Conservation (phyloP, 1,140 invertebrate genomes). For the Phymastichus coffea region DNA sequence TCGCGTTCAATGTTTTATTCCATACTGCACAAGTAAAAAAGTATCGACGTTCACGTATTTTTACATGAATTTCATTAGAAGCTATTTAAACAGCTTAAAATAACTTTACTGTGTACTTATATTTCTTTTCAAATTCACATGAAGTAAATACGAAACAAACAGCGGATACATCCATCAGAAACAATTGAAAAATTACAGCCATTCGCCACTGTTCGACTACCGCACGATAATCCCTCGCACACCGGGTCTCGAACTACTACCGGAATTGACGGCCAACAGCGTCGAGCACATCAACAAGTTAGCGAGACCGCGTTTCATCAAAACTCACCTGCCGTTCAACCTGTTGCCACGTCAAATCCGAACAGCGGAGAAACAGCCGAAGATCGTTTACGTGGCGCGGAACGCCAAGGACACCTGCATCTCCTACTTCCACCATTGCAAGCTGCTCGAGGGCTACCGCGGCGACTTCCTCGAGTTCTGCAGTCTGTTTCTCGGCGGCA, state of each 20-base stretch:
- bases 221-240: not conserved
- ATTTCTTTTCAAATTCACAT: not conserved
- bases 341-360: not conserved
- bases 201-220: too few species aligned
- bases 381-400: conserved; percentile 76
- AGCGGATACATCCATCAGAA: not conserved
- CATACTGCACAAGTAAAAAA: too few species aligned
- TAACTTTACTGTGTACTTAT: too few species aligned
- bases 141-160: not conserved
- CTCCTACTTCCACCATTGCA: conserved; percentile 72
- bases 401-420: conserved; percentile 81
- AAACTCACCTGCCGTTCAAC: conserved; percentile 66
- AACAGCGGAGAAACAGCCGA: conserved; percentile 42
- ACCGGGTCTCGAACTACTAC: conserved; percentile 30
- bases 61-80: too few species aligned
- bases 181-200: conserved; percentile 6
- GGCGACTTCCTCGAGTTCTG: conserved; percentile 67
- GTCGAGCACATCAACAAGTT: conserved; percentile 46
- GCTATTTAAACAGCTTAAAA: too few species aligned
- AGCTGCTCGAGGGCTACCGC: conserved; percentile 60
- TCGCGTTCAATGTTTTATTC: too few species aligned
- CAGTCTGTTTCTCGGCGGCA: conserved; percentile 59
- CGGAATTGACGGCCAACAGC: conserved; percentile 48
- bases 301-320: conserved; percentile 64
- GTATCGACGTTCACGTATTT: too few species aligned